phyloP scores from a whole-genome alignment of 2,888 invertebrate genomes.

The Ptilodon capucinus region DNA sequence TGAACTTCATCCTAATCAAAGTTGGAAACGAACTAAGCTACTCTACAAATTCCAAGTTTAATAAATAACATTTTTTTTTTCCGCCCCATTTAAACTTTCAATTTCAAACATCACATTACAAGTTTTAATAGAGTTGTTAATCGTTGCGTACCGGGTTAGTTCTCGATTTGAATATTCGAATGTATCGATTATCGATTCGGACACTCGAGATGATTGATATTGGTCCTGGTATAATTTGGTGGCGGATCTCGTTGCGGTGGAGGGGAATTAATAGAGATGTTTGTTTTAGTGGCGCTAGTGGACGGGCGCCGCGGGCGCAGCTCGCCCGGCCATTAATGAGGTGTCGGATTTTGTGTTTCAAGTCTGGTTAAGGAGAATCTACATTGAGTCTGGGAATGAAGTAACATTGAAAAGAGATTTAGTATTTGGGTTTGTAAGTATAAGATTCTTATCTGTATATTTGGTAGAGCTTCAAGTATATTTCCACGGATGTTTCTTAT shows the following conservation, averaged over 20 bases:
- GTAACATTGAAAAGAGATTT: too few relatives aligned
- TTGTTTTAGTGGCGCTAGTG: slow-evolving; percentile 66
- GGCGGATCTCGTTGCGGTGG: slow-evolving; percentile 49
- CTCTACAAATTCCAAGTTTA: not conserved
- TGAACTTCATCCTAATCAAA: too few relatives aligned
- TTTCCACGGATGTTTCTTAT: too few relatives aligned
- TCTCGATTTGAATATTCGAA: slow-evolving; percentile 57
- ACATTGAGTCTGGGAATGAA: slow-evolving; percentile 13
- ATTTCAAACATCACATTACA: slow-evolving; percentile 35
- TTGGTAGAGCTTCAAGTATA: too few relatives aligned
- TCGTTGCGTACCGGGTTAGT: slow-evolving; percentile 48
- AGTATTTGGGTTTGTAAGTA: too few relatives aligned
- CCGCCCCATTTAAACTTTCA: slow-evolving; percentile 11
- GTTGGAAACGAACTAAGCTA: too few relatives aligned
- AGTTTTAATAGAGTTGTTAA: slow-evolving; percentile 54
- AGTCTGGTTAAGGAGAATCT: slow-evolving; percentile 47
- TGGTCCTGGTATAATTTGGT: slow-evolving; percentile 54
- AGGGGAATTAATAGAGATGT: slow-evolving; percentile 74
- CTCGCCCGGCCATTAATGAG: slow-evolving; percentile 58
- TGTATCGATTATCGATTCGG: slow-evolving; percentile 60
- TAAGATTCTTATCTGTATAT: too few relatives aligned
- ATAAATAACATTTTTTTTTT: slow-evolving; percentile 11
- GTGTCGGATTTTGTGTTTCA: slow-evolving; percentile 62
- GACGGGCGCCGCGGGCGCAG: slow-evolving; percentile 66
- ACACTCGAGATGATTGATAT: slow-evolving; percentile 70